These are phyloP conservation scores for Metallyticus violacea DNA, from an alignment of 2,888 invertebrate species.

Conservation along the genomic window DNA sequence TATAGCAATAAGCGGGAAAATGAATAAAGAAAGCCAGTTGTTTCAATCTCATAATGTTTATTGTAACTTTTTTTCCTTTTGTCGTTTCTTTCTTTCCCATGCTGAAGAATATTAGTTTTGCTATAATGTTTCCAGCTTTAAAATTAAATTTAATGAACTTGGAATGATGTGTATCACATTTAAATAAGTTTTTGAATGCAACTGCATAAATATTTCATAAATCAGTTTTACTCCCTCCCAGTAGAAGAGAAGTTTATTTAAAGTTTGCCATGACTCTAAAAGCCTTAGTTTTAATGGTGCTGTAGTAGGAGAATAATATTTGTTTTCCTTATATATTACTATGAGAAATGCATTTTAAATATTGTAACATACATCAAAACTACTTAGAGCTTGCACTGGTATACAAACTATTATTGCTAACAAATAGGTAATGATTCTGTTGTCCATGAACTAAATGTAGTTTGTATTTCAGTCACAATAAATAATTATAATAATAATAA, in stretches of 20 bases:
- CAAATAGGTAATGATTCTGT: slow-evolving; percentile 4
- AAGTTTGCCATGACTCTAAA: background rate
- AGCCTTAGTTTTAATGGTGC: background rate
- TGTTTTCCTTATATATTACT: background rate
- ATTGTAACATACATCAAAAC: background rate
- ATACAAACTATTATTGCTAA: background rate
- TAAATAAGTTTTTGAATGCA: background rate
- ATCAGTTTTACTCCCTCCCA: background rate
- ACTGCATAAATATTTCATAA: background rate
- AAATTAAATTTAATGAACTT: background rate
- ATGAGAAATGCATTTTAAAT: background rate
- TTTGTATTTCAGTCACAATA: slow-evolving; percentile 21
- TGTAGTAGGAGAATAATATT: background rate
- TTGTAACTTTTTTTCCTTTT: too few relatives aligned
- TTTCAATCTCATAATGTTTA: background rate
- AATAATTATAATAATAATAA: background rate
- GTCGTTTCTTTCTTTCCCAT: too few relatives aligned
- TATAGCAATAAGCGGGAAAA: background rate
- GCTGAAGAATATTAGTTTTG: background rate
- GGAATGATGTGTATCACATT: background rate
- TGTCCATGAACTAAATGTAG: slow-evolving; percentile 16
- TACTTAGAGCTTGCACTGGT: background rate
- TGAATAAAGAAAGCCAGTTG: background rate
- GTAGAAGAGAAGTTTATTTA: background rate
- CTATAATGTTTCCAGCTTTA: background rate